Evolutionary conservation across 2,888 invertebrate genomes (phyloP), one percentile per base, ranked within the genome.

Genomic region (Latrodectus hesperus): DNA sequence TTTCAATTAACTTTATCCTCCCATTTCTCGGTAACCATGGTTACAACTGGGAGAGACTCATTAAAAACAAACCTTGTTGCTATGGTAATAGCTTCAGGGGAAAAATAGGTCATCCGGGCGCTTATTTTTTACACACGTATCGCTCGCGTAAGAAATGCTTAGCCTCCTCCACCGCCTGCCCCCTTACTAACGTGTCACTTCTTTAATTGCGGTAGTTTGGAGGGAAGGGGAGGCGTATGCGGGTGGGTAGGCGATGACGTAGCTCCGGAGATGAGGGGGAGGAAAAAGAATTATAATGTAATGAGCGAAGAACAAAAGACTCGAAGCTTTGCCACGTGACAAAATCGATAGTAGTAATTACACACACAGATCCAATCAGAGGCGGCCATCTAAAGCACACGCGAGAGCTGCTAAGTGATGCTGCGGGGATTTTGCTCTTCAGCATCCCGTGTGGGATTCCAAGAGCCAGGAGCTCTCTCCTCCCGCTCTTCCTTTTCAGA

Each of bases 321-420:
- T 83, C 82, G 68, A 83, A 82, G 73, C 82, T 70, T 83, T 82
- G 83, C 88, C 88, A 88, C 88, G 88, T 88, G 88, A 88, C 88
- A 88, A 88, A 88, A 88, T 88, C 88, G 88, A 88, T 88, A 88
- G 83, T 78, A 83, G 88, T 88, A 88, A 88, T 88, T 88, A 88
- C 88, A 78, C 88, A 88, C 88, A 88, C 78, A 88, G 73, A 88
- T 88, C 88, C 88, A 88, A 88, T 88, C 88, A 88, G 88, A 82
- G 88, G 74, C 67, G 83, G 74, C 88, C 88, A 87, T 87, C 86
- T 81, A 87, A 84, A 87, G 82, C 83, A 83, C 88, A 88, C 88
- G 82, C 70, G 88, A 88, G 88, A 83, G 88, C 88, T 77, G 88
- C 83, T 88, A 88, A 88, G 83, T 83, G 88, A 83, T 87, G 87